These are phyloP conservation scores for Clamator glandarius DNA, from an alignment of 2,797 vertebrate species.

Conservation along the genomic window DNA sequence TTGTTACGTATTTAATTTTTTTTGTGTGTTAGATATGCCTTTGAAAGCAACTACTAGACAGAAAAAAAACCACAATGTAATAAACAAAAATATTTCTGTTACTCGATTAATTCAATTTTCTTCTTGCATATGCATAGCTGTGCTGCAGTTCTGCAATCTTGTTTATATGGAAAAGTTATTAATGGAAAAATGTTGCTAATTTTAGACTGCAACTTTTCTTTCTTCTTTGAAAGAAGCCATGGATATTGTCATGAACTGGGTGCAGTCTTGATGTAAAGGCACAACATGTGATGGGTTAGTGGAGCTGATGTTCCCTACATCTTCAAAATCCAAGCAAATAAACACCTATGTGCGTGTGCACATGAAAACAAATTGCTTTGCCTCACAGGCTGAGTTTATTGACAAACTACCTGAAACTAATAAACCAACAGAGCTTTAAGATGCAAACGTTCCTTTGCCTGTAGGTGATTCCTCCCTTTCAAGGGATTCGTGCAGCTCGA, in stretches of 20 bases:
- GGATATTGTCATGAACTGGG: background rate
- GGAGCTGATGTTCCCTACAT: background rate
- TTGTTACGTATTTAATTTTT: background rate
- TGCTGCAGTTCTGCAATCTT: background rate
- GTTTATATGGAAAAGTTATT: background rate
- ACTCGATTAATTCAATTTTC: background rate
- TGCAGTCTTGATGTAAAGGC: background rate
- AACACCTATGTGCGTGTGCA: background rate
- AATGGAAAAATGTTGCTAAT: background rate
- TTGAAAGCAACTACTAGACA: slow-evolving; percentile 36
- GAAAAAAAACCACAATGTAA: background rate
- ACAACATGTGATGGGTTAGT: accelerated
- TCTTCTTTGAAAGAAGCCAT: background rate
- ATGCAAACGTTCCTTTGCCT: background rate
- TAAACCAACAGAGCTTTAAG: background rate
- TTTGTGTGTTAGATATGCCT: background rate
- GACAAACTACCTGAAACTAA: background rate
- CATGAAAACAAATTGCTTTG: background rate
- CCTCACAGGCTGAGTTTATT: background rate
- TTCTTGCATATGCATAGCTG: background rate
- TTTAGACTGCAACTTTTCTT: background rate
- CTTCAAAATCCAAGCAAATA: background rate
- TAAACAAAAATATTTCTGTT: background rate
- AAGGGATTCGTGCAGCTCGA: background rate
- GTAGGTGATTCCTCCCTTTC: background rate